phyloP scores from a whole-genome alignment of 2,113 vertebrate genomes.

The Orientallactaga bullata region DNA sequence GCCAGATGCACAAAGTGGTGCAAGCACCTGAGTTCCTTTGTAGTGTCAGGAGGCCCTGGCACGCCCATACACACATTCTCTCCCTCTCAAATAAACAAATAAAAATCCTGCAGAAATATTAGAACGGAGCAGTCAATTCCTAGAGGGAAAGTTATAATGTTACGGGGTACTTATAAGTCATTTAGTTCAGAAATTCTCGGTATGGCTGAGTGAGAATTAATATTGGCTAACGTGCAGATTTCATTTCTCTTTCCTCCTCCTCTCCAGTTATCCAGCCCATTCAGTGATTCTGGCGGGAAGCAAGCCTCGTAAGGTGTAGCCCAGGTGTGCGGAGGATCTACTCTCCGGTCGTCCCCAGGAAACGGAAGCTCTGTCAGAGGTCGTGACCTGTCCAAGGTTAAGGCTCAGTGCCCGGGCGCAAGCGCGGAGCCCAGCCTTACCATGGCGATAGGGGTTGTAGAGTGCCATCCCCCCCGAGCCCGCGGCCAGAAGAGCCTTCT shows the following conservation, averaged over 20 bases:
- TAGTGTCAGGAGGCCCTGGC: no score
- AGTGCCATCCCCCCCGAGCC: constrained; percentile 93
- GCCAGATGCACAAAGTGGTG: no score
- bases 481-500: constrained; percentile 93
- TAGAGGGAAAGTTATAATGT: not conserved
- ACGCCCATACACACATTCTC: no score
- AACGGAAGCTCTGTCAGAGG: not conserved
- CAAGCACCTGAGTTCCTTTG: no score
- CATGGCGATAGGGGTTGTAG: constrained; percentile 95
- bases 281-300: no score
- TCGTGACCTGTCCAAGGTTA: not conserved
- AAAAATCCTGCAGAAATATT: no score
- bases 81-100: no score
- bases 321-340: not conserved
- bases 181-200: not conserved
- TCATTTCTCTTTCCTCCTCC: not conserved
- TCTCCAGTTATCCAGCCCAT: no score
- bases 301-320: not conserved
- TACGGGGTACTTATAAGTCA: not conserved
- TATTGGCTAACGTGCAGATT: not conserved
- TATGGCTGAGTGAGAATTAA: not conserved
- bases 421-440: constrained; percentile 82
- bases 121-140: not conserved
- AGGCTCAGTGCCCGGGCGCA: not conserved
- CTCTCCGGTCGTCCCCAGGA: not conserved